phyloP scores from a whole-genome alignment of 1,140 invertebrate species.

The Nasonia giraulti region DNA sequence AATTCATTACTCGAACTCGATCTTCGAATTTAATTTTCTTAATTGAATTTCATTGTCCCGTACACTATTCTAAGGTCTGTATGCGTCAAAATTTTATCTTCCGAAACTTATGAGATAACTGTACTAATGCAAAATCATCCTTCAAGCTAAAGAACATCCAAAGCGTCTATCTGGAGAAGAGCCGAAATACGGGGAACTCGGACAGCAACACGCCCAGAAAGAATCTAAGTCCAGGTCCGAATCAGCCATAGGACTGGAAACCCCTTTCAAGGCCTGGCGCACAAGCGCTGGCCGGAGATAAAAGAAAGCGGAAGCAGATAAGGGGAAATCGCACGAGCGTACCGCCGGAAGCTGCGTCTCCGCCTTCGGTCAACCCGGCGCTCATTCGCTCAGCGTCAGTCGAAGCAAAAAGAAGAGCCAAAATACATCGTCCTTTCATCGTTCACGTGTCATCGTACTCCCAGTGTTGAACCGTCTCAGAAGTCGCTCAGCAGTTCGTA shows the following conservation, averaged over 20 bases:
- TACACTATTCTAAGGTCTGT: background rate
- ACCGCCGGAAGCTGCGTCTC: conserved; percentile 65
- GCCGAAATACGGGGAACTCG: background rate
- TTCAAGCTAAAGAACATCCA: background rate
- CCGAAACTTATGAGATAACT: no score
- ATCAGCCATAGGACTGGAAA: background rate
- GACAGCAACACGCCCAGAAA: background rate
- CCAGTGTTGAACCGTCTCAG: background rate
- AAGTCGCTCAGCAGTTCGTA: background rate
- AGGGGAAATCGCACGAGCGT: conserved; percentile 61
- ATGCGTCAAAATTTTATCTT: background rate
- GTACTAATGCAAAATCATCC: background rate
- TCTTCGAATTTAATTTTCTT: background rate
- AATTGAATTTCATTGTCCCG: background rate
- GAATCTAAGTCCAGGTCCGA: background rate
- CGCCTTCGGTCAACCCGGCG: conserved; percentile 59
- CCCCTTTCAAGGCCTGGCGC: conserved; percentile 60
- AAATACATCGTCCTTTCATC: conserved; percentile 33
- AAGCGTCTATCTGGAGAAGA: background rate
- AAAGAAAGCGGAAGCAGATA: conserved; percentile 69
- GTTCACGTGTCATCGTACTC: conserved; percentile 51
- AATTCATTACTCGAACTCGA: background rate
- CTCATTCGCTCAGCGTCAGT: conserved; percentile 21
- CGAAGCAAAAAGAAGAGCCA: conserved; percentile 34
- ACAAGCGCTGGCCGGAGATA: conserved; percentile 54